Evolutionary conservation across 2,888 invertebrate genomes (phyloP).

Genomic region (Drepanosiphum platanoidis): DNA sequence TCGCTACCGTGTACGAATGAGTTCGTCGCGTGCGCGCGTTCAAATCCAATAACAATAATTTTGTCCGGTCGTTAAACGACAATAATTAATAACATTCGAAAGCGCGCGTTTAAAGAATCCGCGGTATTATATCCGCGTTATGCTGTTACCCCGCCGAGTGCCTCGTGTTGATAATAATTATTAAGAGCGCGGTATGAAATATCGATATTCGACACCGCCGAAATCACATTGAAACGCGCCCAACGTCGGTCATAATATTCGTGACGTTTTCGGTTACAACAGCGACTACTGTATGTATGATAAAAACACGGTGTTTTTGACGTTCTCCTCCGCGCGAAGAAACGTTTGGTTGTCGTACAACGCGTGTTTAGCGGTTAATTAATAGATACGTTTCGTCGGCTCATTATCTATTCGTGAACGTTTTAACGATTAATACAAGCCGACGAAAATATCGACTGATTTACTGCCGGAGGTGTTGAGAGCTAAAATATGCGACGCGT

Average conservation of each 20-base stretch:
- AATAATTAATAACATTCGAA: background rate
- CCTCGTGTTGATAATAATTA: background rate
- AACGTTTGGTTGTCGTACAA: background rate
- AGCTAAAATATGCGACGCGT: background rate
- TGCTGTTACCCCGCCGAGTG: too few species aligned
- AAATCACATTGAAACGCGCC: background rate
- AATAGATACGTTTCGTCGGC: background rate
- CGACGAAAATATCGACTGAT: constrained; percentile 23
- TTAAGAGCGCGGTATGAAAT: background rate
- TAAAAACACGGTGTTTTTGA: too few species aligned
- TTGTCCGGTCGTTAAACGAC: too few species aligned
- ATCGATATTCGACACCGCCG: background rate
- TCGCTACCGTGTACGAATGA: too few species aligned
- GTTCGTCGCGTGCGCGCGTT: background rate
- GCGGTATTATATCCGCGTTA: too few species aligned
- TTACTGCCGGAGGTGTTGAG: constrained; percentile 29
- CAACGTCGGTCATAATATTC: too few species aligned
- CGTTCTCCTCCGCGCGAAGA: background rate
- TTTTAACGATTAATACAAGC: constrained; percentile 8
- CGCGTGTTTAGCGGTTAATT: background rate
- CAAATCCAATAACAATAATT: background rate
- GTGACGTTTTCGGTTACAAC: background rate
- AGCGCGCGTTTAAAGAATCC: background rate
- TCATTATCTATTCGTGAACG: background rate
- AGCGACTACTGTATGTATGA: background rate